These are phyloP conservation scores for Stomatorhinus ivindoensis DNA, from an alignment of 2,113 vertebrate species.

Conservation along the genomic window DNA sequence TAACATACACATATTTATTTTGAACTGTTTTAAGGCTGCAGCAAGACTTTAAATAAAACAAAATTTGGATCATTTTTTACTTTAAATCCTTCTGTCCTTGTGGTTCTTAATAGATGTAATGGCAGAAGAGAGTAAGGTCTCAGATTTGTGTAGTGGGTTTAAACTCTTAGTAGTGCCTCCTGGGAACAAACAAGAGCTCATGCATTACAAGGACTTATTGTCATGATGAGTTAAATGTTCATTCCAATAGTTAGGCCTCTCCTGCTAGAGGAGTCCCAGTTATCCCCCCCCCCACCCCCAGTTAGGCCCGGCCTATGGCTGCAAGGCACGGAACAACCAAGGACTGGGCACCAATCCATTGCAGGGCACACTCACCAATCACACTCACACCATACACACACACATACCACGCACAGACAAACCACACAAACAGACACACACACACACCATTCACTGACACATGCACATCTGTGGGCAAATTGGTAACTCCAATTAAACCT, in stretches of 20 bases:
- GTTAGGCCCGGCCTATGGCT: too few species aligned
- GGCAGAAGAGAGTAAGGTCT: background rate
- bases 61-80: conserved; percentile 3
- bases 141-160: background rate
- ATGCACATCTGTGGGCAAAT: too few species aligned
- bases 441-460: too few species aligned
- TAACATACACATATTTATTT: conserved; percentile 27
- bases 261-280: background rate
- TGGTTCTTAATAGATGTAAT: background rate
- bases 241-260: background rate
- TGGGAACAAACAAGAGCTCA: background rate
- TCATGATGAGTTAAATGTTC: background rate
- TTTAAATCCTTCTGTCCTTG: background rate
- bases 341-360: too few species aligned
- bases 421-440: too few species aligned
- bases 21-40: conserved; percentile 20
- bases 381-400: too few species aligned
- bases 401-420: too few species aligned
- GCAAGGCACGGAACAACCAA: too few species aligned
- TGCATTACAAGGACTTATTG: background rate
- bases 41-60: conserved; percentile 11
- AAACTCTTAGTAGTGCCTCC: background rate
- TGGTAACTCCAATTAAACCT: too few species aligned
- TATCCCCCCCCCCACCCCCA: too few species aligned
- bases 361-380: too few species aligned